Evolutionary conservation across 2,888 invertebrate genomes (phyloP).

Genomic region (Agrotis segetum): DNA sequence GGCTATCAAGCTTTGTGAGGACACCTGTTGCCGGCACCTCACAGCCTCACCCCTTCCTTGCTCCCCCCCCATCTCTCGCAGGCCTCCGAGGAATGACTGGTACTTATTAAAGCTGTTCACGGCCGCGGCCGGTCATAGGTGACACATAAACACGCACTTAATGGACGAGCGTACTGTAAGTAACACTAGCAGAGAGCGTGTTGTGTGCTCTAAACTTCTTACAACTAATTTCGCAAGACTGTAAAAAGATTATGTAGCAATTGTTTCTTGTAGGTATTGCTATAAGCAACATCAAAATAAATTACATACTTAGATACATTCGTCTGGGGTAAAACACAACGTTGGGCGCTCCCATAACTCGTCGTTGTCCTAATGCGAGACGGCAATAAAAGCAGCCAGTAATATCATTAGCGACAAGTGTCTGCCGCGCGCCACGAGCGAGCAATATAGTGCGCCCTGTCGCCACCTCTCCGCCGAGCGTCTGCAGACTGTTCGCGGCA

Average conservation of each 20-base stretch:
- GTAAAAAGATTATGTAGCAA: no score
- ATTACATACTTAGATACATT: no score
- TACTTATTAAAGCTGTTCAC: slow-evolving; percentile 17
- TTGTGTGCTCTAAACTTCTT: not conserved
- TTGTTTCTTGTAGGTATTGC: not conserved
- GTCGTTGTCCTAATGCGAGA: slow-evolving; percentile 10
- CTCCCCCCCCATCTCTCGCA: not conserved
- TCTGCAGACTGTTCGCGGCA: not conserved
- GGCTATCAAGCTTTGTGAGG: slow-evolving; percentile 22
- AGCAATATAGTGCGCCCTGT: slow-evolving; percentile 1
- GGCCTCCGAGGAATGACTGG: slow-evolving; percentile 1
- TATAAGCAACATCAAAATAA: not conserved
- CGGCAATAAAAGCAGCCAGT: slow-evolving; percentile 20
- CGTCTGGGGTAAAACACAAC: no score
- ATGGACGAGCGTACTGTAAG: slow-evolving; percentile 11
- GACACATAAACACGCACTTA: slow-evolving; percentile 32
- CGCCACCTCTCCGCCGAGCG: not conserved
- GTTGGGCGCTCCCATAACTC: not conserved
- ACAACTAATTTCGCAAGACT: not conserved
- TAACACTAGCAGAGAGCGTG: no score
- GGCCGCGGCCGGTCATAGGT: slow-evolving; percentile 23
- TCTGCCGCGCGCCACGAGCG: slow-evolving; percentile 7
- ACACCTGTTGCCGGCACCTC: slow-evolving; percentile 50
- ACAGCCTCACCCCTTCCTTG: not conserved
- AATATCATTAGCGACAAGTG: slow-evolving; percentile 33